Conservation (phyloP, 2,888 invertebrate genomes). For the Lasioglossum zephyrum region DNA sequence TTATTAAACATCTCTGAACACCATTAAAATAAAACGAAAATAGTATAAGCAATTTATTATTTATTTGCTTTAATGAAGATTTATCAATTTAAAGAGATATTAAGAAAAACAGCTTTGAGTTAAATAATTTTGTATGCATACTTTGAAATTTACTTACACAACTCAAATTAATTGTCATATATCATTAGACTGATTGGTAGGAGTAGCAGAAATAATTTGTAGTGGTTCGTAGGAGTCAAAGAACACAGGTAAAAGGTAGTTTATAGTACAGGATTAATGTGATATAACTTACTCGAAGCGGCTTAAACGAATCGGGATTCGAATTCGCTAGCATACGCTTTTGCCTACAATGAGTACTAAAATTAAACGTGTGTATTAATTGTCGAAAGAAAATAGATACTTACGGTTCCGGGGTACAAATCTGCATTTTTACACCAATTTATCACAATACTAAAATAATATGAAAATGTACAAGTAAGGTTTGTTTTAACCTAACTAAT, state of each 20-base stretch:
- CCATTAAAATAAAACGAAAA: not conserved
- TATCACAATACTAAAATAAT: not conserved
- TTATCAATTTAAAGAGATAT: not conserved
- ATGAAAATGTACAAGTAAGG: constrained; percentile 15
- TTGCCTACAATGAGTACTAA: constrained; percentile 29
- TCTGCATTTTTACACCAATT: constrained; percentile 76
- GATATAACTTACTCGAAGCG: constrained; percentile 74
- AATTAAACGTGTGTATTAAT: not conserved
- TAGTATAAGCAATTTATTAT: not conserved
- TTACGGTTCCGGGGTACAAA: constrained; percentile 76
- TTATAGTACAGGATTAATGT: not conserved
- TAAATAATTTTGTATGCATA: not conserved
- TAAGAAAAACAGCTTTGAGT: not conserved
- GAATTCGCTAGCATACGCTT: constrained; percentile 63
- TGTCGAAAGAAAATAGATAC: constrained; percentile 37
- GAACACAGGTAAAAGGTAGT: not conserved
- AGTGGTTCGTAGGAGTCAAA: not conserved
- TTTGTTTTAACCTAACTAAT: not conserved
- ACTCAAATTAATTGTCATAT: not conserved
- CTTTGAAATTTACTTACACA: not conserved
- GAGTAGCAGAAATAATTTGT: not conserved
- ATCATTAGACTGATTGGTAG: not conserved
- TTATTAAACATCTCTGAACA: not conserved
- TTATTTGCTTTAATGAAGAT: not conserved
- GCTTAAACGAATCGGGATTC: constrained; percentile 76